Conservation (phyloP, 1,140 invertebrate species). For the Berghia stephanieae region DNA sequence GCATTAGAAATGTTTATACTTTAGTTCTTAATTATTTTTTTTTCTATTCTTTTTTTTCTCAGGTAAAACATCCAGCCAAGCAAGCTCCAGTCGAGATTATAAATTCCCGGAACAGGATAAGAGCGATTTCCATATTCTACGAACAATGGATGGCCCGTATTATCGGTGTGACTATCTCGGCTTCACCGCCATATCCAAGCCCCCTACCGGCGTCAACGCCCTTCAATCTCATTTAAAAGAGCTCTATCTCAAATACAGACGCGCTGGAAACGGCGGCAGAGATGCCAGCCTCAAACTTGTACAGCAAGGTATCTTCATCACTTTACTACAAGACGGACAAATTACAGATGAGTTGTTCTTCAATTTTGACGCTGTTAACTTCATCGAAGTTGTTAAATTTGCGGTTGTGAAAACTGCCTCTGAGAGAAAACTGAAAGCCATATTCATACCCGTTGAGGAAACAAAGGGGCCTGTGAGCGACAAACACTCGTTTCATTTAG, state of each 20-base stretch:
- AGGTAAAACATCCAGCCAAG: too few relatives aligned
- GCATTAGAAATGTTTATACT: too few relatives aligned
- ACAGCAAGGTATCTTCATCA: slow-evolving; percentile 39
- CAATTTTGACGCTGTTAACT: slow-evolving; percentile 42
- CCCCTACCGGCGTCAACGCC: slow-evolving; percentile 44
- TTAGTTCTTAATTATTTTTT: too few relatives aligned
- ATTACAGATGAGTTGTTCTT: slow-evolving; percentile 42
- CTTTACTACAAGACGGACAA: slow-evolving; percentile 30
- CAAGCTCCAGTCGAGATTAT: too few relatives aligned
- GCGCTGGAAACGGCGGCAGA: slow-evolving; percentile 30
- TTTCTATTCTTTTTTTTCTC: too few relatives aligned
- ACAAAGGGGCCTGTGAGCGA: slow-evolving; percentile 36
- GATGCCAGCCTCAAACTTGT: slow-evolving; percentile 40
- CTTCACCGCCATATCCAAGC: slow-evolving; percentile 45
- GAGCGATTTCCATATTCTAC: too few relatives aligned
- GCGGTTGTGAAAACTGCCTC: slow-evolving; percentile 33
- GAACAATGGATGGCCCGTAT: slow-evolving; percentile 47
- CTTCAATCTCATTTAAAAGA: slow-evolving; percentile 51
- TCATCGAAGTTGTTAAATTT: slow-evolving; percentile 50
- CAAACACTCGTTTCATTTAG: slow-evolving; percentile 46
- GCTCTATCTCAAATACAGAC: slow-evolving; percentile 47
- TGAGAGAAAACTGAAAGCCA: slow-evolving; percentile 46
- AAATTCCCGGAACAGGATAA: too few relatives aligned
- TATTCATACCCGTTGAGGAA: slow-evolving; percentile 49
- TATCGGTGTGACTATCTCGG: slow-evolving; percentile 47